phyloP scores from a whole-genome alignment of 1,140 invertebrate species.

The Zaprionus lachaisei region DNA sequence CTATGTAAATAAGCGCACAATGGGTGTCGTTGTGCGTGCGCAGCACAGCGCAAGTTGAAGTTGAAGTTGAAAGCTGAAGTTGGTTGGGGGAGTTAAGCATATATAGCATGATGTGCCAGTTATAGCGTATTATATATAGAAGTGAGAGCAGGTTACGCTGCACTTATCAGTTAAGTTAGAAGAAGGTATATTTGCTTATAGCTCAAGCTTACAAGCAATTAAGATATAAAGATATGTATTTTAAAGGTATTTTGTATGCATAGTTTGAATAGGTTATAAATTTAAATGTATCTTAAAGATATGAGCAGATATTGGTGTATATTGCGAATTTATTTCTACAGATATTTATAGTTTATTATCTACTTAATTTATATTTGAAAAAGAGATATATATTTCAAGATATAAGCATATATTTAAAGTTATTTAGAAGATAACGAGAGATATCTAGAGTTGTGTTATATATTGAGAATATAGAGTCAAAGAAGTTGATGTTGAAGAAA shows the following conservation, averaged over 20 bases:
- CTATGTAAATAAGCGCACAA: slow-evolving; percentile 46
- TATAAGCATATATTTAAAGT: neutral
- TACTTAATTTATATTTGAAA: too few relatives aligned
- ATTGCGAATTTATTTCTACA: neutral
- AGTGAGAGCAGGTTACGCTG: neutral
- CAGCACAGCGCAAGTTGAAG: slow-evolving; percentile 15
- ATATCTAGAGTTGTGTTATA: neutral
- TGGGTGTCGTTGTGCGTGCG: slow-evolving; percentile 46
- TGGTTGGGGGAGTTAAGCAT: neutral
- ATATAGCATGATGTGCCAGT: neutral
- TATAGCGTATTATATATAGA: slow-evolving; percentile 5
- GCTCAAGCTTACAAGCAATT: neutral
- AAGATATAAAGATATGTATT: neutral
- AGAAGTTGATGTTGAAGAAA: too few relatives aligned
- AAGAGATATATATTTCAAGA: too few relatives aligned
- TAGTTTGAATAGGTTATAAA: too few relatives aligned
- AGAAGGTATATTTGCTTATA: neutral
- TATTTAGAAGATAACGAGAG: neutral
- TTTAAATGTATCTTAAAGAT: neutral
- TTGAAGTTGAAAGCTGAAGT: slow-evolving; percentile 20
- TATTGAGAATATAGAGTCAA: too few relatives aligned
- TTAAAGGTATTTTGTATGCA: neutral
- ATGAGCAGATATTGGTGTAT: neutral
- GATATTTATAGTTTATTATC: neutral
- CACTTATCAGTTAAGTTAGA: neutral